These are phyloP conservation scores for Acropternis orthonyx DNA, from an alignment of 2,797 vertebrate genomes.

Conservation along the genomic window DNA sequence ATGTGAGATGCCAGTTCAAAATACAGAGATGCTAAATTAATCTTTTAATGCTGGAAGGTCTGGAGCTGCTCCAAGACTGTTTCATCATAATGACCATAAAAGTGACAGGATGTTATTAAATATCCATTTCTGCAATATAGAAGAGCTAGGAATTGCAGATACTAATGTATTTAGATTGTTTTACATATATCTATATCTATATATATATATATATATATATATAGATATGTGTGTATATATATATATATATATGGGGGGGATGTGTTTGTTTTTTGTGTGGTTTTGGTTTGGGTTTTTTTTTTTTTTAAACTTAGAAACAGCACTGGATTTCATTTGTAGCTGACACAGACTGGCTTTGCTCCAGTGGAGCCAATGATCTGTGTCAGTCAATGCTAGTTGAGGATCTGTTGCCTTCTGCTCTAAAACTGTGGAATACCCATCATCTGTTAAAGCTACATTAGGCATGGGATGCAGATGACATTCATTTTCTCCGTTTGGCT, in stretches of 20 bases:
- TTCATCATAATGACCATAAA: constrained; percentile 28
- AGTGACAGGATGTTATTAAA: constrained; percentile 8
- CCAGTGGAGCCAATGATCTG: neutral
- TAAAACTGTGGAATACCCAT: neutral
- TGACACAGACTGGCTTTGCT: constrained; percentile 7
- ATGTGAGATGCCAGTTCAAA: neutral
- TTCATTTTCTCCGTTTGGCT: neutral
- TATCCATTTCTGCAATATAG: neutral
- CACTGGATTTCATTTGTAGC: neutral
- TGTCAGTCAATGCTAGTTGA: constrained; percentile 10
- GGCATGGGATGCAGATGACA: constrained; percentile 3
- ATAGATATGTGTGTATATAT: too few species aligned
- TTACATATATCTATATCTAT: too few species aligned
- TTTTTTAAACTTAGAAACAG: neutral
- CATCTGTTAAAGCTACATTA: neutral
- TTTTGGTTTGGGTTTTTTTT: neutral
- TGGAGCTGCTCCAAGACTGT: constrained; percentile 22
- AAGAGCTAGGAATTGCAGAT: neutral
- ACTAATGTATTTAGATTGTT: neutral
- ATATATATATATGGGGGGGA: neutral
- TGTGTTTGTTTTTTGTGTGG: too few species aligned
- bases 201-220: neutral
- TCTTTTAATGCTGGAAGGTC: neutral
- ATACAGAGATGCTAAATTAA: neutral
- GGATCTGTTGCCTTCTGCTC: constrained; percentile 19